phyloP scores from a whole-genome alignment of 2,797 vertebrate genomes.

The Garrulus glandarius region DNA sequence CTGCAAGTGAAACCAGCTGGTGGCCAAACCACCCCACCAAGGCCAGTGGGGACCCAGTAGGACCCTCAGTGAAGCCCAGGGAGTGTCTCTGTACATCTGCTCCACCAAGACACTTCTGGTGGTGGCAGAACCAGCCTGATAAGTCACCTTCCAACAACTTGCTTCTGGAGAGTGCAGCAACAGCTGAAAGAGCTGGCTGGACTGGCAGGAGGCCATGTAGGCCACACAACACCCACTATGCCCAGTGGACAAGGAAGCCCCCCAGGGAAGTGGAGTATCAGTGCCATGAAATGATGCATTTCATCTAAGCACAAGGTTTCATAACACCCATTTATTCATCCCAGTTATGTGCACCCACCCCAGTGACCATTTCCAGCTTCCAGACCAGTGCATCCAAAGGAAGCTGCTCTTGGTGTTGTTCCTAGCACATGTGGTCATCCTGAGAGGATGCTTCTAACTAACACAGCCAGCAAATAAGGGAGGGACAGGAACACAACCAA shows the following conservation, averaged over 20 bases:
- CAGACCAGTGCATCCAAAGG: not conserved
- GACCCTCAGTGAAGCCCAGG: not conserved
- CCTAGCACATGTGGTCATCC: not conserved
- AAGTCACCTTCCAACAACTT: not conserved
- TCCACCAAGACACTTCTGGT: not conserved
- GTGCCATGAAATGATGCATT: not conserved
- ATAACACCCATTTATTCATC: not conserved
- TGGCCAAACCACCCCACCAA: not conserved
- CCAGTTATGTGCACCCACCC: not conserved
- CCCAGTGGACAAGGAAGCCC: fast-evolving
- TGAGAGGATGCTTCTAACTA: not conserved
- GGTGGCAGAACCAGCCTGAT: not conserved
- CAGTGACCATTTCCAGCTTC: not conserved
- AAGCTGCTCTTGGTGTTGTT: not conserved
- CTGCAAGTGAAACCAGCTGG: not conserved
- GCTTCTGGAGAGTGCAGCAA: not conserved
- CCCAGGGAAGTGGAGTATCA: not conserved
- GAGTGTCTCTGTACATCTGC: fast-evolving
- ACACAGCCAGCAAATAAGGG: not conserved
- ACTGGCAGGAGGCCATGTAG: not conserved
- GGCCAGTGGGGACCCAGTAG: not conserved
- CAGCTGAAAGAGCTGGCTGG: not conserved
- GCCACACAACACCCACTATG: not conserved
- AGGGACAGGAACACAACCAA: not conserved
- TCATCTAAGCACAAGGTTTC: not conserved